Evolutionary conservation across 2,113 vertebrate species (phyloP), one percentile per base, ranked within the genome.

Genomic region (Empidonax traillii): DNA sequence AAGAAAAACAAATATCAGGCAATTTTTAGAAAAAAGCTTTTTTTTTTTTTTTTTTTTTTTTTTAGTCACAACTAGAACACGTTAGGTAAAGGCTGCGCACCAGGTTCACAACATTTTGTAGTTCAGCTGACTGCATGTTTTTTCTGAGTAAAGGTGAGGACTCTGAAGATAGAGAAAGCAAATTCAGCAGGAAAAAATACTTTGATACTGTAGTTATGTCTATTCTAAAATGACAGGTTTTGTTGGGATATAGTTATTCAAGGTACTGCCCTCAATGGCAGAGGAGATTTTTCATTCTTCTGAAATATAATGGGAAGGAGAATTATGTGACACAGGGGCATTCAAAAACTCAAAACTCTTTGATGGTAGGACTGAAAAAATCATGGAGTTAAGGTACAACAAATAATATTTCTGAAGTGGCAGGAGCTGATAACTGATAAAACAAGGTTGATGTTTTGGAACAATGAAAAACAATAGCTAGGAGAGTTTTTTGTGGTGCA

Each of bases 121-220:
- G n/a, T 90, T 90, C 55, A 90, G 63, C 75, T 94, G 82, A 80
- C 63, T 77, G 19, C 12, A 15, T 81, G 74, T 12, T 88, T 94
- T 86, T 90, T 73, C 58, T 27, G 21, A 91, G 55, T 91, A 87
- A 89, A 89, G 58, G 46, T 85, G 51, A 95, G 85, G 8, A 39
- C 53, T 94, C 81, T 80, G 51, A 90, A 87, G 53, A 68, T 0
- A 62, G 44, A 89, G 41, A 94, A 94, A 93, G 83, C 49, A 90
- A 85, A 87, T 85, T 95, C 91, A 95, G 58, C 69, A 96, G 44
- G 66, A 95, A 93, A 44, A 82, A 92, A 68, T 28, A 73, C 62
- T 95, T 91, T 80, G 71, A 76, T 62, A 59, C 25, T 85, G 39
- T 88, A 77, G n/a, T 66, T 89, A 83, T 44, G 7, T 71, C 47